These are phyloP conservation scores for Drosophila prostipennis DNA, from an alignment of 2,888 invertebrate genomes.

Conservation along the genomic window DNA sequence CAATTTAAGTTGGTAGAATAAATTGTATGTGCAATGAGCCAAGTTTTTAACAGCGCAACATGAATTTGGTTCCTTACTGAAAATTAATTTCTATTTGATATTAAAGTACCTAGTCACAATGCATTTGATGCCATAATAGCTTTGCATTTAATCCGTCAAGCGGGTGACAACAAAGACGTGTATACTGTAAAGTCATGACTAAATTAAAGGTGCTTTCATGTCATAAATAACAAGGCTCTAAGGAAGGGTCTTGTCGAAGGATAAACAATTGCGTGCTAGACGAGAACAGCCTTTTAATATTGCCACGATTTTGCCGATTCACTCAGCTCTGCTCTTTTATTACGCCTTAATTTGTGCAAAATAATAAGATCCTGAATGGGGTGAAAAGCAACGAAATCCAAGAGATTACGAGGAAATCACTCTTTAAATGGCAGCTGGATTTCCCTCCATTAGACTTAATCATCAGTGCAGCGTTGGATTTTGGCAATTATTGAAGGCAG, in stretches of 20 bases:
- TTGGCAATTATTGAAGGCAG: not conserved
- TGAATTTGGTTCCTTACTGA: too few relatives aligned
- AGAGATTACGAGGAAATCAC: not conserved
- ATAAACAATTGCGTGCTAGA: slow-evolving; percentile 25
- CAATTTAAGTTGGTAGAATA: too few relatives aligned
- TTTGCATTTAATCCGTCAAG: slow-evolving; percentile 19
- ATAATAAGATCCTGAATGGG: slow-evolving; percentile 43
- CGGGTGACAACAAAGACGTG: not conserved
- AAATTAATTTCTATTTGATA: too few relatives aligned
- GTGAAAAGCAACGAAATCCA: too few relatives aligned
- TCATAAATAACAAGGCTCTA: slow-evolving; percentile 13
- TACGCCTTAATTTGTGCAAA: slow-evolving; percentile 66
- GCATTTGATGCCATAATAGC: not conserved
- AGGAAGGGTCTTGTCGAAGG: slow-evolving; percentile 10
- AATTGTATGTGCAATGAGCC: too few relatives aligned
- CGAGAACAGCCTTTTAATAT: not conserved
- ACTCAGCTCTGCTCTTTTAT: slow-evolving; percentile 55
- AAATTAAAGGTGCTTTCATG: slow-evolving; percentile 18
- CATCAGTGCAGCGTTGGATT: not conserved
- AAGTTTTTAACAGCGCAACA: too few relatives aligned
- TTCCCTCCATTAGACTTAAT: not conserved
- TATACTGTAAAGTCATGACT: slow-evolving; percentile 17
- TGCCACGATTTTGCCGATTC: slow-evolving; percentile 52
- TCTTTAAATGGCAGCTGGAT: not conserved
- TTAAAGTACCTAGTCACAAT: not conserved